Percentiles rank a stretch among this genome's conserved stretches.
phyloP scores from a whole-genome alignment of 1,140 invertebrate species.

The Steinernema khuongi region DNA sequence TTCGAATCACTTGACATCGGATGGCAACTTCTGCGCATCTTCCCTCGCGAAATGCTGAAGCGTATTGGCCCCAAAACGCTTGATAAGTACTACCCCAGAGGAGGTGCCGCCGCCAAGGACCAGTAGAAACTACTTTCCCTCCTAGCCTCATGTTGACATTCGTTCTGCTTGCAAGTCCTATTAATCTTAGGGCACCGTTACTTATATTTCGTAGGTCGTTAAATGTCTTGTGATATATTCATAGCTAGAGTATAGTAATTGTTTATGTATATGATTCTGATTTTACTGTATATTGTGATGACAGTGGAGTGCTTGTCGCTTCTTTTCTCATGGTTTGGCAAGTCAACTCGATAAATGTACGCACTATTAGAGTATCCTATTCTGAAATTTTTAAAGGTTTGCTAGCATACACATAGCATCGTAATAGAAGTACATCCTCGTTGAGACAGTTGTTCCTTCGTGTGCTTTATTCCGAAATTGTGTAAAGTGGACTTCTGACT shows the following conservation, averaged over 20 bases:
- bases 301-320: not conserved
- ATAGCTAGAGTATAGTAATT: not conserved
- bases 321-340: not conserved
- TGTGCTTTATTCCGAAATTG: constrained; percentile 14
- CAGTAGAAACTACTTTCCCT: not conserved
- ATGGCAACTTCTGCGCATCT: constrained; percentile 98
- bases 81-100: constrained; percentile 92
- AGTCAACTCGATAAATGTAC: not conserved
- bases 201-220: not conserved
- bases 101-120: constrained; percentile 50
- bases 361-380: not conserved
- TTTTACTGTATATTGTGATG: constrained; percentile 13
- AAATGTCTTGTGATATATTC: constrained; percentile 12
- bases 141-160: constrained; percentile 30
- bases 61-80: constrained; percentile 89
- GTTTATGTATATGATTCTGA: not conserved
- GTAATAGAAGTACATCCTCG: not conserved
- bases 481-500: too few relatives aligned
- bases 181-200: not conserved
- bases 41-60: constrained; percentile 99
- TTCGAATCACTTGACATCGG: constrained; percentile 99
- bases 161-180: constrained; percentile 6
- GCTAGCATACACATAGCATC: not conserved
- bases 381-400: not conserved
- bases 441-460: not conserved